A percentile compares a stretch with the other conserved stretches of the same genome.
phyloP scores from a whole-genome alignment of 2,797 vertebrate genomes.

The Ctenopoma kingsleyae region DNA sequence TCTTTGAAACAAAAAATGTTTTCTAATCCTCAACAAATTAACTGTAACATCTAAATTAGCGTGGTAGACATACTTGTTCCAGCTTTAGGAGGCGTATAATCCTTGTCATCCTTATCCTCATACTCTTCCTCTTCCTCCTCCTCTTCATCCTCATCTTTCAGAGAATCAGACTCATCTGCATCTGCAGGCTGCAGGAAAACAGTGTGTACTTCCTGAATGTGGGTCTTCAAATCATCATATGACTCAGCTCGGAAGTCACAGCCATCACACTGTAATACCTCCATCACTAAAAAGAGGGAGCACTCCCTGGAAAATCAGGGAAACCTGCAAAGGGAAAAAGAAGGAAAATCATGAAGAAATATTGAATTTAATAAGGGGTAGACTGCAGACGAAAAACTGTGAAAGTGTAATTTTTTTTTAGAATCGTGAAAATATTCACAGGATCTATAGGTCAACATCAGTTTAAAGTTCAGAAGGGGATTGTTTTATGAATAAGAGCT shows the following conservation, averaged over 20 bases:
- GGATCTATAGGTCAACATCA: neutral
- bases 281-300: constrained; percentile 87
- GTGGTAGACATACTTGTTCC: constrained; percentile 73
- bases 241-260: constrained; percentile 98
- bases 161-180: constrained; percentile 91
- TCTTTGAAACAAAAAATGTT: constrained; percentile 30
- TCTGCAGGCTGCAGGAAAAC: constrained; percentile 97
- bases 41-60: constrained; percentile 50
- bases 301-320: constrained; percentile 93
- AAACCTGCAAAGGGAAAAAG: constrained; percentile 81
- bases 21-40: constrained; percentile 56
- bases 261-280: constrained; percentile 98
- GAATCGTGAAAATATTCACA: constrained; percentile 10
- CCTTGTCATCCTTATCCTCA: constrained; percentile 70
- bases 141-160: constrained; percentile 91
- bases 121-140: constrained; percentile 74
- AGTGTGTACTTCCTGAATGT: constrained; percentile 98
- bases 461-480: constrained; percentile 1
- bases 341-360: constrained; percentile 22
- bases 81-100: constrained; percentile 72
- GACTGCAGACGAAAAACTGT: too few relatives aligned
- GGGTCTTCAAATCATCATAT: constrained; percentile 95
- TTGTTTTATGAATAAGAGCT: neutral
- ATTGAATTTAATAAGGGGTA: neutral
- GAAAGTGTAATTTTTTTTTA: constrained; percentile 6